Evolutionary conservation across 2,888 invertebrate species (phyloP), one percentile per base, ranked within the genome.

Genomic region (Hyalella azteca): DNA sequence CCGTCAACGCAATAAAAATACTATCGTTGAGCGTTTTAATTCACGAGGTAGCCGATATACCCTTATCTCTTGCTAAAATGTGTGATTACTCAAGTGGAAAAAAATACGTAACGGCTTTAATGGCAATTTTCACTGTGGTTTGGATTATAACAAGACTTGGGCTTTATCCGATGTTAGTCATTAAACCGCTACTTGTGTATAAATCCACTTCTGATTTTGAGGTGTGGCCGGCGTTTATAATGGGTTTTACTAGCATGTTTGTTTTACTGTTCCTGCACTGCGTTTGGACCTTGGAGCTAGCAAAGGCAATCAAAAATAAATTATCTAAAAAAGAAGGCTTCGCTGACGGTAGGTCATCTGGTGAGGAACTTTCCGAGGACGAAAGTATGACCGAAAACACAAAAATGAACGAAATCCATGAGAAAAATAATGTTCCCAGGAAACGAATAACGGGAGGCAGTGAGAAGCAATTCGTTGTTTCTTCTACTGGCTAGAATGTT

Each of bases 51-150:
- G 95, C 95, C 1, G 96, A 96, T 88, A 94, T 95, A 88, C 94
- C 96, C 87, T 89, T 96, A 79, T 95, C 96, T 90, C 93, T 93
- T 88, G 97, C 97, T 26, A 98, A 98, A 89, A 93, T 97, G 89
- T 92, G 95, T 26, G 97, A 97, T 87, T 98, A 98, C 45, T 9
- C 45, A 11, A 15, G 45, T 45, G 15, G 15, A 15, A 45, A 45
- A 9, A 45, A 9, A 9, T 45, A 15, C 45, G 15, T 11, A 15
- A 15, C 9, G 11, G 15, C 15, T 9, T 15, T 45, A 11, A 15
- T 45, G 11, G 45, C 15, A 9, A 15, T 45, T 9, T 45, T 45
- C 45, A 15, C 45, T 15, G 45, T 45, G 9, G 45, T 45, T 15
- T 45, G n/a, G n/a, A n/a, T n/a, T n/a, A n/a, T n/a, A n/a, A n/a